A percentile compares a stretch with the other conserved stretches of the same genome.
phyloP scores from a whole-genome alignment of 2,113 vertebrate species.

The Stigmatopora argus region DNA sequence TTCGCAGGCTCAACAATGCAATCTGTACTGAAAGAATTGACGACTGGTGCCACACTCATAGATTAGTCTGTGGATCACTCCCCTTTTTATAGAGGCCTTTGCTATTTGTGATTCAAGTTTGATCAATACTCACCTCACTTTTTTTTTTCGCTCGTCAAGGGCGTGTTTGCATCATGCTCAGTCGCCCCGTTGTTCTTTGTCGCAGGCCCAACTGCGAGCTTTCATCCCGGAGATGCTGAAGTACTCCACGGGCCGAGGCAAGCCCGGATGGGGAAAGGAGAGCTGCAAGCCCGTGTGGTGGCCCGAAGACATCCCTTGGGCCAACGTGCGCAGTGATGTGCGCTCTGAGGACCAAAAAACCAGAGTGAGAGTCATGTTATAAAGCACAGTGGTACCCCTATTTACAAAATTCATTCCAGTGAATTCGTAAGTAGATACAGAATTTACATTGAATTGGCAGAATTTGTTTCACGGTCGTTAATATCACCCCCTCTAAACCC shows the following conservation, averaged over 20 bases:
- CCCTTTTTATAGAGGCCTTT: slow-evolving; percentile 46
- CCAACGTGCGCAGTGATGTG: slow-evolving; percentile 95
- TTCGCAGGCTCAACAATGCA: slow-evolving; percentile 7
- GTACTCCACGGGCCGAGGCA: slow-evolving; percentile 94
- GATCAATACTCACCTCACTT: slow-evolving; percentile 42
- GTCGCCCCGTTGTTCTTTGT: neutral
- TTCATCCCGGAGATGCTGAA: slow-evolving; percentile 99
- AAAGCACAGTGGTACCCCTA: too few relatives aligned
- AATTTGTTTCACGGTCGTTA: too few relatives aligned
- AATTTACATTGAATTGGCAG: too few relatives aligned
- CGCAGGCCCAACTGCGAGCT: slow-evolving; percentile 90
- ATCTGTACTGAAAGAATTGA: neutral
- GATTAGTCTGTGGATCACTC: slow-evolving; percentile 45
- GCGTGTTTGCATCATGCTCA: slow-evolving; percentile 12
- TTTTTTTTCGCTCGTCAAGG: slow-evolving; percentile 39
- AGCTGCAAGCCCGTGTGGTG: slow-evolving; percentile 98
- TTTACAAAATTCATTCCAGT: too few relatives aligned
- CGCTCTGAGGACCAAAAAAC: slow-evolving; percentile 97
- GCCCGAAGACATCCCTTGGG: slow-evolving; percentile 98
- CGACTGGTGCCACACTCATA: slow-evolving; percentile 58
- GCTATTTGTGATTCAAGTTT: slow-evolving; percentile 50
- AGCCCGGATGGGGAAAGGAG: slow-evolving; percentile 98
- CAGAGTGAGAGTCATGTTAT: slow-evolving; percentile 66
- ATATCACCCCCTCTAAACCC: too few relatives aligned
- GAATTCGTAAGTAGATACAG: too few relatives aligned